These are phyloP conservation scores for Metopia argyrocephala DNA, from an alignment of 2,888 invertebrate species.

Conservation along the genomic window DNA sequence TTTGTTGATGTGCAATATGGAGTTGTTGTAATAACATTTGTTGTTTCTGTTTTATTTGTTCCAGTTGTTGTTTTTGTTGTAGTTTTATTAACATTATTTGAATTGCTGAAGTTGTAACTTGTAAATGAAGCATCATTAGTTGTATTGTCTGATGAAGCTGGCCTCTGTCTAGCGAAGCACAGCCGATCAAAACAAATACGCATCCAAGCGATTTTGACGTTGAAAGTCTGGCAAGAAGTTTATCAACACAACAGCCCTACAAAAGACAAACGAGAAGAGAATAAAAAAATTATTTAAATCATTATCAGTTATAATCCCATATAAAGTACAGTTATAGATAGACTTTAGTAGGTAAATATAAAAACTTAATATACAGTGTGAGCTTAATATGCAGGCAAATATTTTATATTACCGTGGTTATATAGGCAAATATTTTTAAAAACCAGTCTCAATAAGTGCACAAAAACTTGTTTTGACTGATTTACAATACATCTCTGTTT, in stretches of 20 bases:
- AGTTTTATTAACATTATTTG: constrained; percentile 70
- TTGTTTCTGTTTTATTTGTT: constrained; percentile 37
- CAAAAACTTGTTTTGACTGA: no score
- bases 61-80: constrained; percentile 59
- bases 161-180: constrained; percentile 94
- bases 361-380: no score
- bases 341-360: no score
- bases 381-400: no score
- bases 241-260: constrained; percentile 73
- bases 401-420: no score
- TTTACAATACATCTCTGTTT: no score
- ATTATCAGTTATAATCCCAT: not conserved
- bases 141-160: constrained; percentile 79
- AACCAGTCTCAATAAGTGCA: no score
- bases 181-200: constrained; percentile 94
- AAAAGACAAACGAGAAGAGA: constrained; percentile 55
- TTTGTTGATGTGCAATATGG: constrained; percentile 44
- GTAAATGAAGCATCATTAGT: constrained; percentile 64
- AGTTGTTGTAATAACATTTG: constrained; percentile 63
- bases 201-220: constrained; percentile 85
- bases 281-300: not conserved
- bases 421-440: no score
- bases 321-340: not conserved
- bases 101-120: constrained; percentile 49
- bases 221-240: constrained; percentile 70